Conservation (phyloP, 2,113 vertebrate species). For the Sorex araneus region DNA sequence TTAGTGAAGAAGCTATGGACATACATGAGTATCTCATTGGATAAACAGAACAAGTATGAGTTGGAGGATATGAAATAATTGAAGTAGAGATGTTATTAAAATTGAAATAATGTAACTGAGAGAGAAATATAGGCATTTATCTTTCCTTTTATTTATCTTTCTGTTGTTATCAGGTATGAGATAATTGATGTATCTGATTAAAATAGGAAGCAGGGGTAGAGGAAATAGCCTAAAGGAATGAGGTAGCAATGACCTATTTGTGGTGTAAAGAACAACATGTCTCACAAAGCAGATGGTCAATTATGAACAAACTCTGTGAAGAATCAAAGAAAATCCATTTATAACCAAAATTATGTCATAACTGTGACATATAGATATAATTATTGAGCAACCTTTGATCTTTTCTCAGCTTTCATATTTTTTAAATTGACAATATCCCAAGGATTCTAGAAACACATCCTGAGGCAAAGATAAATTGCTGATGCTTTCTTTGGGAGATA, state of each 20-base stretch:
- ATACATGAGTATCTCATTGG: too few species aligned
- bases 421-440: conserved; percentile 58
- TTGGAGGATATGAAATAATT: neutral
- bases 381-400: conserved; percentile 59
- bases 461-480: conserved; percentile 33
- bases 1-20: neutral
- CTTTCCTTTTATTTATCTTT: neutral
- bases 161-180: neutral
- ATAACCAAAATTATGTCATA: conserved; percentile 11
- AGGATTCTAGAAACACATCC: conserved; percentile 14
- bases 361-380: conserved; percentile 33
- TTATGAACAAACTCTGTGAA: conserved; percentile 23
- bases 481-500: conserved; percentile 33
- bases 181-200: neutral
- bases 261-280: neutral
- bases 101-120: neutral
- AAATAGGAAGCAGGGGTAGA: neutral
- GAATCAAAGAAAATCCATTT: conserved; percentile 50
- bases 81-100: neutral
- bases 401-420: conserved; percentile 41
- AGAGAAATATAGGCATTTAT: neutral
- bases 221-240: neutral
- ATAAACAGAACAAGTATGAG: too few species aligned
- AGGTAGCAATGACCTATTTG: neutral
- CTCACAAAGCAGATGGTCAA: neutral